A percentile compares a stretch with the other conserved stretches of the same genome.
phyloP scores from a whole-genome alignment of 2,888 invertebrate species.

The Pegoplata infirma region DNA sequence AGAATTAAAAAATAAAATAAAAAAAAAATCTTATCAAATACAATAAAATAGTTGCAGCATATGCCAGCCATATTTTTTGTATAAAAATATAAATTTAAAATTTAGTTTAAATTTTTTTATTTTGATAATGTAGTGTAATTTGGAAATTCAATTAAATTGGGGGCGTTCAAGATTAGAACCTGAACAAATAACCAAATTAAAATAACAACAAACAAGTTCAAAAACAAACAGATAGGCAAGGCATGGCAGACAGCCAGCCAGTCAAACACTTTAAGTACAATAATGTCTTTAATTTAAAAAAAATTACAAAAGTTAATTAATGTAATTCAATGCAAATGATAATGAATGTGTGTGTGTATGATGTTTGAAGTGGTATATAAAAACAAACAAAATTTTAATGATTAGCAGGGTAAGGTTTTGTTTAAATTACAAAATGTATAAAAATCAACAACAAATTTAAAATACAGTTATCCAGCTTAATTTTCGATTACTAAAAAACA shows the following conservation, averaged over 20 bases:
- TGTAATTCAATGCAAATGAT: constrained; percentile 55
- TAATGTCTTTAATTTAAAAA: constrained; percentile 14
- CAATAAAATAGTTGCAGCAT: constrained; percentile 25
- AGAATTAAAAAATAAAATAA: too few relatives aligned
- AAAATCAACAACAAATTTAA: too few relatives aligned
- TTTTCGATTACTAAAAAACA: too few relatives aligned
- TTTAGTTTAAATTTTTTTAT: constrained; percentile 7
- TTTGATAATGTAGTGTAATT: too few relatives aligned
- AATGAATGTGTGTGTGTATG: constrained; percentile 36
- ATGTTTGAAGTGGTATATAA: too few relatives aligned
- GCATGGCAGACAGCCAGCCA: neutral
- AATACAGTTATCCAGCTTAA: too few relatives aligned
- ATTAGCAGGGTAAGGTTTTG: neutral
- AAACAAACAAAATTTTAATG: neutral
- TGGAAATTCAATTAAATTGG: constrained; percentile 56
- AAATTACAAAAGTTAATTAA: constrained; percentile 49
- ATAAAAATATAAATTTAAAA: neutral
- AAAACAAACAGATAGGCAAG: constrained; percentile 27
- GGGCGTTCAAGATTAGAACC: constrained; percentile 60
- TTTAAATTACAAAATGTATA: neutral
- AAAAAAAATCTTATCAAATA: constrained; percentile 37
- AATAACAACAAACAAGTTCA: constrained; percentile 39
- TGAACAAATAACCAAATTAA: constrained; percentile 23
- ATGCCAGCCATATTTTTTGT: constrained; percentile 1
- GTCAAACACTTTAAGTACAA: neutral